phyloP scores from a whole-genome alignment of 2,113 vertebrate species.

The Ahaetulla prasina region DNA sequence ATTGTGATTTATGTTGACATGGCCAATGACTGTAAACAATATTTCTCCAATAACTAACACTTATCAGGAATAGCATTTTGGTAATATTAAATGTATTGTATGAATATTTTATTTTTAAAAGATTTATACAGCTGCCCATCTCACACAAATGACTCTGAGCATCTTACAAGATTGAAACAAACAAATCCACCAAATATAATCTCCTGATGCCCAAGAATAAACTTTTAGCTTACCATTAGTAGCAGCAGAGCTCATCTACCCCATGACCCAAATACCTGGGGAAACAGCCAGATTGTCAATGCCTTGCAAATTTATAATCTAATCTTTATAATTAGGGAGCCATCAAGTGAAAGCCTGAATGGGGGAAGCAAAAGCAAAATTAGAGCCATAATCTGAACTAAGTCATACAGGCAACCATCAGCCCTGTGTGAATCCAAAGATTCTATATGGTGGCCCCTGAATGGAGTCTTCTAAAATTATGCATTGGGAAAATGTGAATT shows the following conservation, averaged over 20 bases:
- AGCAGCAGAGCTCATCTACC: not conserved
- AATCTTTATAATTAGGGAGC: not conserved
- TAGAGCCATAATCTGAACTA: not conserved
- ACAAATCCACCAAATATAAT: not conserved
- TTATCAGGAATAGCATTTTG: not conserved
- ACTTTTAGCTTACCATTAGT: not conserved
- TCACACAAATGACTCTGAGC: not conserved
- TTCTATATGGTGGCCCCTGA: not conserved
- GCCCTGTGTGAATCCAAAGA: not conserved
- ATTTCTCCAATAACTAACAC: not conserved
- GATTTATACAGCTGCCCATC: not conserved
- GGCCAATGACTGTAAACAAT: not conserved
- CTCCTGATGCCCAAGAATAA: not conserved
- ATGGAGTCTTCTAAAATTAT: not conserved
- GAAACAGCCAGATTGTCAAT: not conserved
- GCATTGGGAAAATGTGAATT: not conserved
- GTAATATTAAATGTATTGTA: not conserved
- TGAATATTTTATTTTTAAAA: not conserved
- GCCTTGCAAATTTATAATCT: not conserved
- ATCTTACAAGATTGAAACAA: not conserved
- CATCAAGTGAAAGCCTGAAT: not conserved
- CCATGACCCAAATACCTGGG: too few relatives aligned
- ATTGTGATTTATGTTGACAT: too few relatives aligned
- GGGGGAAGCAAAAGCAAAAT: not conserved
- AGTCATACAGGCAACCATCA: not conserved